Evolutionary conservation across 2,888 invertebrate species (phyloP).

Genomic region (Enchytraeus crypticus): DNA sequence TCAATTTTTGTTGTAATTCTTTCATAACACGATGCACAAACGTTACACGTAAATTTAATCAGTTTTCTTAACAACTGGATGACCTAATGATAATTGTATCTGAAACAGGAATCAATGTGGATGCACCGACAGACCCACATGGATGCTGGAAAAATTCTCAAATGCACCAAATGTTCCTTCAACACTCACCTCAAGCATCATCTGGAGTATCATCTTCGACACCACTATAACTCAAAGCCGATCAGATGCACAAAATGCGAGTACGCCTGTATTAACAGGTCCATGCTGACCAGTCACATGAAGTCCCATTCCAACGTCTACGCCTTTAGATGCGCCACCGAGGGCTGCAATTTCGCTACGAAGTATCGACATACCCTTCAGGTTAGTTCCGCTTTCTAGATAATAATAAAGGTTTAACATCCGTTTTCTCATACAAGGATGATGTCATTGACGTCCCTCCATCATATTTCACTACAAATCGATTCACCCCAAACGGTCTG

Average conservation of each 20-base stretch:
- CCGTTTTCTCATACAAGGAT: too few relatives aligned
- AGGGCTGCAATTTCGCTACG: background rate
- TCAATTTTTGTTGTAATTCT: too few relatives aligned
- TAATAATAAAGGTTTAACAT: too few relatives aligned
- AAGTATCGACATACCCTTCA: slow-evolving; percentile 44
- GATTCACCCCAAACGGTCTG: too few relatives aligned
- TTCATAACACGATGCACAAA: too few relatives aligned
- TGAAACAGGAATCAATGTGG: slow-evolving; percentile 69
- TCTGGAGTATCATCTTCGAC: slow-evolving; percentile 83
- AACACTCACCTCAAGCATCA: slow-evolving; percentile 99
- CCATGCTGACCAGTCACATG: slow-evolving; percentile 95
- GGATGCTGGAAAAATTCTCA: slow-evolving; percentile 78
- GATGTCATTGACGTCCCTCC: too few relatives aligned
- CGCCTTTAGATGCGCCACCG: slow-evolving; percentile 54
- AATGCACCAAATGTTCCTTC: slow-evolving; percentile 80
- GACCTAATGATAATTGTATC: background rate
- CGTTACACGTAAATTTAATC: too few relatives aligned
- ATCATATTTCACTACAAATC: too few relatives aligned
- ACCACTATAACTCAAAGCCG: slow-evolving; percentile 89
- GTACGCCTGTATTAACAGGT: slow-evolving; percentile 53
- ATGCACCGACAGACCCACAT: slow-evolving; percentile 80
- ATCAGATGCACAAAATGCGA: slow-evolving; percentile 80
- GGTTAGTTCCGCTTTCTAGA: slow-evolving; percentile 47
- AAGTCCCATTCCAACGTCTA: slow-evolving; percentile 81
- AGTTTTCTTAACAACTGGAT: too few relatives aligned